Evolutionary conservation across 2,888 invertebrate species (phyloP), one percentile per base, ranked within the genome.

Genomic region (Campaea margaritaria): DNA sequence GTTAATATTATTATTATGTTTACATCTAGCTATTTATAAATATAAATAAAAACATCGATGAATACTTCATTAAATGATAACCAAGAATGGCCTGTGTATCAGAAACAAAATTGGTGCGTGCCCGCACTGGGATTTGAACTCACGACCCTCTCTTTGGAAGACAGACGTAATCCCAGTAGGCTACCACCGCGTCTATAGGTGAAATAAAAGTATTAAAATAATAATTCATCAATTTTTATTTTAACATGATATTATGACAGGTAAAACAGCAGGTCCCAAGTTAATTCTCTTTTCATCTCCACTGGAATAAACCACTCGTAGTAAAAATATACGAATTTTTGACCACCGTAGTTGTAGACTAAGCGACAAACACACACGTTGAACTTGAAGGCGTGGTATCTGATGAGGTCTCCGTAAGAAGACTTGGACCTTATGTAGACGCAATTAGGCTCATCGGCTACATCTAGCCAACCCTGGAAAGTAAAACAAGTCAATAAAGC

Each of bases 221-320:
- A 9, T 9, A 7, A 31, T 31, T 1, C 7, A n/a, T 9, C 4
- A 7, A 31, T 9, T 31, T 7, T 31, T 10, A 36, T n/a, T 36
- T 36, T 12, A 4, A 1, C 16, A 16, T 48, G 13, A 34, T 42
- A 31, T 53, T 8, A 41, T 3, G 46, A 34, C 13, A 36, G 27
- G 47, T 70, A 78, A 54, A 76, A 73, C 56, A 53, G 72, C 51
- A 79, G 15, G 14, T 75, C 70, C 78, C 77, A 79, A 2, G 60
- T 5, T n/a, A 75, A 68, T 10, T 53, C 47, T 12, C 51, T 34
- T 31, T 58, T 64, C 69, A 77, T 69, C 57, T 72, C 67, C 10
- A 74, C 64, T 0, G 76, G 75, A 0, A 75, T 38, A 50, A 64
- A 78, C 76, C 78, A 79, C 34, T 79, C 77, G 41, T 70, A 79